Evolutionary conservation across 2,888 invertebrate species (phyloP).

Genomic region (Pimpla rufipes): DNA sequence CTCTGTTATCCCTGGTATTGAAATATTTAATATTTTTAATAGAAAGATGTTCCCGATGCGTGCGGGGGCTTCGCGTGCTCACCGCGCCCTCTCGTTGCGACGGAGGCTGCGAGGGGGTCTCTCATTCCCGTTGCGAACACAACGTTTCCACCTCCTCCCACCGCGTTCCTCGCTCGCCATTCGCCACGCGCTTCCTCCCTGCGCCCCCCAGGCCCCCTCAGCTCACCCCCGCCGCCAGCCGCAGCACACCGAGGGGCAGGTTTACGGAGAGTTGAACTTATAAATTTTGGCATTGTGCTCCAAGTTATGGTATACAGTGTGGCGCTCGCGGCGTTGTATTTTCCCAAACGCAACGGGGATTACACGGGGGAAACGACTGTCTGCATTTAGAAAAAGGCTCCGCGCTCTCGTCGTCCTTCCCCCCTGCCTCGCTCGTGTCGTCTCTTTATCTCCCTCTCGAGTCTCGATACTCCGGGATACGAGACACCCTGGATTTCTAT

Average conservation of each 20-base stretch:
- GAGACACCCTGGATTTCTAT: no score
- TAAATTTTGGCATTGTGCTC: conserved; percentile 68
- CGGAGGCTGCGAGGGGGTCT: conserved; percentile 33
- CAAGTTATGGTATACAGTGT: conserved; percentile 39
- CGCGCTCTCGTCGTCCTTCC: background rate
- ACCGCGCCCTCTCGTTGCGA: background rate
- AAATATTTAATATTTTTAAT: conserved; percentile 80
- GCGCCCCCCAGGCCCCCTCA: no score
- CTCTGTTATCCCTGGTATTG: conserved; percentile 73
- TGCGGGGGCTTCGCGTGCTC: conserved; percentile 51
- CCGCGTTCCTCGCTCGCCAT: conserved; percentile 46
- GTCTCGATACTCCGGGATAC: background rate
- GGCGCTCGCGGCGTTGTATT: conserved; percentile 48
- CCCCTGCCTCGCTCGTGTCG: background rate
- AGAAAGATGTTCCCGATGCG: conserved; percentile 75
- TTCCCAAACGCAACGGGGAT: conserved; percentile 67
- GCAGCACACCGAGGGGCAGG: background rate
- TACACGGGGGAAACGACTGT: conserved; percentile 60
- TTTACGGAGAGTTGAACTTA: conserved; percentile 68
- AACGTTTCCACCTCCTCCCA: conserved; percentile 67
- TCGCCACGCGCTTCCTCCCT: background rate
- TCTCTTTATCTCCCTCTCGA: background rate
- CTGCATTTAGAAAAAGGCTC: conserved; percentile 23
- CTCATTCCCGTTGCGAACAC: conserved; percentile 65
- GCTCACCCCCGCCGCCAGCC: no score